Percentiles rank a stretch among this genome's conserved stretches.
These are phyloP conservation scores for Augiades crinisus DNA, from an alignment of 2,888 invertebrate species.

Conservation along the genomic window DNA sequence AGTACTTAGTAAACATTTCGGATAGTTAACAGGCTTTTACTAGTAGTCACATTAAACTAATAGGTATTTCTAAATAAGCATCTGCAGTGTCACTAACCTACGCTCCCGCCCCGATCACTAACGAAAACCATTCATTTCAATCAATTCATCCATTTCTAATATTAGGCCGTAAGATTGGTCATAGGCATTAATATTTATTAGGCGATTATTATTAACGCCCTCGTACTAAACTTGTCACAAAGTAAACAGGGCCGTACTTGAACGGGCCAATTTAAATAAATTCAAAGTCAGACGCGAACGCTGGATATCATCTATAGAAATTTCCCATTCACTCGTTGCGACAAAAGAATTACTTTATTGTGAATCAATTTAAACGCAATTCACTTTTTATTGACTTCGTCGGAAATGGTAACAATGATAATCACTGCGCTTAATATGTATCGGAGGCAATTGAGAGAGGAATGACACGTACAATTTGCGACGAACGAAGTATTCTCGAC, in stretches of 20 bases:
- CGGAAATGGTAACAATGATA: constrained; percentile 19
- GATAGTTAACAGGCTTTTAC: too few species aligned
- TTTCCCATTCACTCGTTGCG: constrained; percentile 11
- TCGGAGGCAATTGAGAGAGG: constrained; percentile 11
- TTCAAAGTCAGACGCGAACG: constrained; percentile 7
- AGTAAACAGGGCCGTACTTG: constrained; percentile 10
- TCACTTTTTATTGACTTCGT: constrained; percentile 19
- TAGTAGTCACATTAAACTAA: too few species aligned
- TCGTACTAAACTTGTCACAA: constrained; percentile 7
- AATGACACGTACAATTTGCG: constrained; percentile 4
- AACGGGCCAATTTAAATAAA: constrained; percentile 15
- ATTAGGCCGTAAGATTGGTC: too few species aligned
- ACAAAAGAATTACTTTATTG: constrained; percentile 20
- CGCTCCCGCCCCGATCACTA: too few species aligned
- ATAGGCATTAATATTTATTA: too few species aligned
- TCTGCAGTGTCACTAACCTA: too few species aligned
- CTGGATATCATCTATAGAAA: constrained; percentile 11
- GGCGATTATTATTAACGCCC: not conserved
- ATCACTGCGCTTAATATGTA: constrained; percentile 11
- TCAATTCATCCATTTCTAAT: too few species aligned
- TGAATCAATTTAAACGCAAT: constrained; percentile 22
- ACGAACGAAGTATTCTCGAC: not conserved
- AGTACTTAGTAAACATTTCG: too few species aligned
- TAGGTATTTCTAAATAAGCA: too few species aligned
- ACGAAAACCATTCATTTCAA: too few species aligned